Percentiles rank a stretch among this genome's conserved stretches.
Conservation (phyloP, 2,113 vertebrate species). For the Megaleporinus macrocephalus region DNA sequence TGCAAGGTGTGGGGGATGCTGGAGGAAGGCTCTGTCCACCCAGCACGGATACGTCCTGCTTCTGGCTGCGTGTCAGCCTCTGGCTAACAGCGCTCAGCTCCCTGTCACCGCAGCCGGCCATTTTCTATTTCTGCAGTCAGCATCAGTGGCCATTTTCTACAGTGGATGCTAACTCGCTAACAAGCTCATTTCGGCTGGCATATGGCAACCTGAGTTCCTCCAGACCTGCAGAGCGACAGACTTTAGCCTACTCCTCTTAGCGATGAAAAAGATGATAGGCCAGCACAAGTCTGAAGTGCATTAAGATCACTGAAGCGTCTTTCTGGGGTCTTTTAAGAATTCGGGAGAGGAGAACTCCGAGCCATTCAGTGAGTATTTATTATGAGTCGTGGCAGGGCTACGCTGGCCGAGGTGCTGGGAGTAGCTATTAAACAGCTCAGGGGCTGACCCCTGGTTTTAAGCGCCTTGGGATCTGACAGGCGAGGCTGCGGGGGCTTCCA, state of each 20-base stretch:
- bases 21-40: constrained; percentile 7
- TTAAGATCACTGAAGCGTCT: neutral
- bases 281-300: neutral
- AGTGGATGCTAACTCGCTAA: neutral
- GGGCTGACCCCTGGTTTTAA: constrained; percentile 70
- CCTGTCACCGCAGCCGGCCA: constrained; percentile 12
- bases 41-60: neutral
- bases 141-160: constrained; percentile 30
- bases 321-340: constrained; percentile 14
- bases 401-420: constrained; percentile 65
- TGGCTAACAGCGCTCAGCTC: neutral
- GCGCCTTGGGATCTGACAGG: constrained; percentile 62
- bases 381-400: constrained; percentile 70
- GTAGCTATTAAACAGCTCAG: constrained; percentile 73
- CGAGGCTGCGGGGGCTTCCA: constrained; percentile 63
- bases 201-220: neutral
- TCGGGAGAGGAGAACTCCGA: constrained; percentile 50
- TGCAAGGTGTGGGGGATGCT: neutral
- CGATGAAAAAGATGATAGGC: neutral
- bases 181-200: neutral
- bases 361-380: constrained; percentile 69
- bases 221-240: neutral
- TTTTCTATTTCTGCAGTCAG: constrained; percentile 22
- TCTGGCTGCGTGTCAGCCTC: neutral
- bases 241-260: neutral